Conservation (phyloP, 2,888 invertebrate species). For the Exephanes ischioxanthus region DNA sequence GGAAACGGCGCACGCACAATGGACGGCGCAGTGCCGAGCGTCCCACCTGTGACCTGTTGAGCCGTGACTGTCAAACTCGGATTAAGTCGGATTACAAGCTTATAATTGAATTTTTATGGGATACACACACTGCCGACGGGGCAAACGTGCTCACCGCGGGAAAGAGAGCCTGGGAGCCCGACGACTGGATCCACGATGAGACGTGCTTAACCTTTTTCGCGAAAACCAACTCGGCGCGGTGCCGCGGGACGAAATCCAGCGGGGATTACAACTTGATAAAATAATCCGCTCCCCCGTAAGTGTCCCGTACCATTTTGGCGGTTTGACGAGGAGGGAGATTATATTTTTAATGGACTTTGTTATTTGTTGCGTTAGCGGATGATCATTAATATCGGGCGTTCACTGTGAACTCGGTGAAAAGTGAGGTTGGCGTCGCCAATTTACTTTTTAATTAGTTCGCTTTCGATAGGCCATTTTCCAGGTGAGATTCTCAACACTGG, state of each 20-base stretch:
- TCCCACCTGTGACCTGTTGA: constrained; percentile 81
- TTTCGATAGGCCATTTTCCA: no score
- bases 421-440: no score
- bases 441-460: no score
- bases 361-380: background rate
- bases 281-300: background rate
- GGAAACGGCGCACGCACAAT: constrained; percentile 28
- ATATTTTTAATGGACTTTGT: background rate
- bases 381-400: no score
- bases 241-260: background rate
- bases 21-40: background rate
- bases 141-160: background rate
- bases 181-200: constrained; percentile 4
- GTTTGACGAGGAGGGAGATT: background rate
- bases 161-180: background rate
- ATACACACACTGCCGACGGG: constrained; percentile 60
- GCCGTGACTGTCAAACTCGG: constrained; percentile 79
- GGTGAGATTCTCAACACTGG: no score
- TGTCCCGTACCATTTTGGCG: background rate
- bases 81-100: constrained; percentile 81
- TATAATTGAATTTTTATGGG: constrained; percentile 80
- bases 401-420: no score
- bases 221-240: background rate
- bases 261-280: constrained; percentile 16
- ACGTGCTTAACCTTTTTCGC: constrained; percentile 19